Evolutionary conservation across 2,888 invertebrate species (phyloP), one percentile per base, ranked within the genome.

Genomic region (Acanthosoma haemorrhoidale): DNA sequence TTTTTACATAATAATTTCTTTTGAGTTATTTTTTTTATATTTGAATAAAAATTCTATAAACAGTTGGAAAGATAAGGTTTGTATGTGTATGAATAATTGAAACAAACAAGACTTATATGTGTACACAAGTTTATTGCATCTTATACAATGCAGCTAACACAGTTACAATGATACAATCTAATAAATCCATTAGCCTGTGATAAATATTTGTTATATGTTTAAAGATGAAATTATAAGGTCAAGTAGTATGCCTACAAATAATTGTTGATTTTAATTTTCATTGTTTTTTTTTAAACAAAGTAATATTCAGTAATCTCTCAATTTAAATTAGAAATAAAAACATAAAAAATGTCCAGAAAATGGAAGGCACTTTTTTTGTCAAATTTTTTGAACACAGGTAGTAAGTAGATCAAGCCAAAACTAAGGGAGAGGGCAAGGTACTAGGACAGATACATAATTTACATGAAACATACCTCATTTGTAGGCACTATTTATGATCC

Each of bases 101-200:
- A 38, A 61, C 31, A 60, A 60, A 29, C 34, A 34, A 39, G 4
- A 64, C 15, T 2, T 15, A 9, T 73, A 71, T 73, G 71, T 73
- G 71, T 73, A 69, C 73, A 75, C 75, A 74, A 72, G 74, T 74
- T 72, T 74, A 74, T 75, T 73, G 74, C 74, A 75, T 74, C 70
- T 72, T 73, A 74, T 75, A 74, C 71, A 74, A 74, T 74, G 74
- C 73, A 74, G 71, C 75, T 75, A 75, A 75, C 75, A 75, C 75
- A 75, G 75, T 74, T 75, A 75, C 75, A 75, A 71, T 71, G 74
- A 71, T 75, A 74, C 74, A 74, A 71, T 74, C 74, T 74, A 74
- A 72, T 72, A 70, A 71, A 71, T 75, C 71, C 73, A 73, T 70
- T 73, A 74, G 73, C 73, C 72, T 74, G 72, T 70, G 69, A 73